Percentiles rank a stretch among this genome's conserved stretches.
These are phyloP conservation scores for Lamprotornis superbus DNA, from an alignment of 2,113 vertebrate species.

Conservation along the genomic window DNA sequence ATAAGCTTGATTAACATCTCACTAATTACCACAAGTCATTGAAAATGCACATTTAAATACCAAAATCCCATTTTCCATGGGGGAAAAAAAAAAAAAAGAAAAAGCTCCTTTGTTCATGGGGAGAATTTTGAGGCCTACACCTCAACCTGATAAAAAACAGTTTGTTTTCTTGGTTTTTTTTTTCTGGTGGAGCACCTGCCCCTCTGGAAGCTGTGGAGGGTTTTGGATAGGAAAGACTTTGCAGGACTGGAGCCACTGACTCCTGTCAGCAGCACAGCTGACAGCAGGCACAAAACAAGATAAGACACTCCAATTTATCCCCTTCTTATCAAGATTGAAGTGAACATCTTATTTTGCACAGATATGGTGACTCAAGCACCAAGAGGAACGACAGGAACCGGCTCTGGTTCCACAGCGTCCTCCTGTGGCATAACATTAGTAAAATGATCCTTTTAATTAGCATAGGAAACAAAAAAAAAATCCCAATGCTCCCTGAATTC, in stretches of 20 bases:
- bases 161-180: neutral
- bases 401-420: slow-evolving; percentile 28
- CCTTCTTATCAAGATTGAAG: neutral
- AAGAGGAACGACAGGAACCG: neutral
- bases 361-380: fast-evolving
- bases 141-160: neutral
- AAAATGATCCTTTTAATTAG: neutral
- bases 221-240: neutral
- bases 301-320: neutral
- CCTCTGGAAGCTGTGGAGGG: neutral
- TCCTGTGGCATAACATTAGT: neutral
- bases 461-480: neutral
- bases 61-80: neutral
- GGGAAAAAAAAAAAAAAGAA: neutral
- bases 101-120: neutral
- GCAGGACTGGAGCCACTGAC: neutral
- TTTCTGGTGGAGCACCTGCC: neutral
- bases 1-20: neutral
- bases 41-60: neutral
- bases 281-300: neutral
- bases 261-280: neutral
- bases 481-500: neutral
- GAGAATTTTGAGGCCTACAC: neutral
- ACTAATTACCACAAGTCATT: neutral
- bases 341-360: fast-evolving